Percentiles rank a stretch among this genome's conserved stretches.
phyloP scores from a whole-genome alignment of 2,113 vertebrate genomes.

The Hemibagrus wyckioides region DNA sequence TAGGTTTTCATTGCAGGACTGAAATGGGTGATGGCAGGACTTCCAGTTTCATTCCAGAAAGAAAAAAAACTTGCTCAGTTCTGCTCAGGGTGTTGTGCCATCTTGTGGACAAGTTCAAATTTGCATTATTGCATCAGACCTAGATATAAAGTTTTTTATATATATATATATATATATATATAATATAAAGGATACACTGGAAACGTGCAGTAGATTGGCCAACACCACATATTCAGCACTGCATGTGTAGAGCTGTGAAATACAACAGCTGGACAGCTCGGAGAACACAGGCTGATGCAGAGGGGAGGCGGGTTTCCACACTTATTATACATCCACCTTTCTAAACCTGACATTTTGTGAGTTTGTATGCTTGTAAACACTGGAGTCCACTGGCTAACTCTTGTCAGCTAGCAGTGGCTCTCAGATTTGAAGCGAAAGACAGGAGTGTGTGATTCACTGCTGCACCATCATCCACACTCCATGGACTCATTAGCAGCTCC shows the following conservation, averaged over 20 bases:
- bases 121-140: background rate
- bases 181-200: background rate
- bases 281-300: background rate
- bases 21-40: background rate
- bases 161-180: background rate
- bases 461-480: background rate
- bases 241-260: background rate
- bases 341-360: background rate
- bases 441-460: constrained; percentile 5
- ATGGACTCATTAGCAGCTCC: background rate
- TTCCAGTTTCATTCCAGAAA: background rate
- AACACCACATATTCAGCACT: too few species aligned
- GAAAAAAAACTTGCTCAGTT: background rate
- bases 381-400: background rate
- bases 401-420: background rate
- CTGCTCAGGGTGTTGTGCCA: background rate
- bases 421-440: background rate
- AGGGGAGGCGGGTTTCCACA: background rate
- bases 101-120: background rate
- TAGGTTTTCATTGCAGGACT: background rate
- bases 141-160: too few species aligned
- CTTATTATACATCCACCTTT: background rate
- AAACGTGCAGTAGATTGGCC: background rate
- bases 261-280: background rate
- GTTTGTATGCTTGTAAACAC: background rate